A percentile compares a stretch with the other conserved stretches of the same genome.
Evolutionary conservation across 2,888 invertebrate genomes (phyloP).

Genomic region (Artemia sp.): DNA sequence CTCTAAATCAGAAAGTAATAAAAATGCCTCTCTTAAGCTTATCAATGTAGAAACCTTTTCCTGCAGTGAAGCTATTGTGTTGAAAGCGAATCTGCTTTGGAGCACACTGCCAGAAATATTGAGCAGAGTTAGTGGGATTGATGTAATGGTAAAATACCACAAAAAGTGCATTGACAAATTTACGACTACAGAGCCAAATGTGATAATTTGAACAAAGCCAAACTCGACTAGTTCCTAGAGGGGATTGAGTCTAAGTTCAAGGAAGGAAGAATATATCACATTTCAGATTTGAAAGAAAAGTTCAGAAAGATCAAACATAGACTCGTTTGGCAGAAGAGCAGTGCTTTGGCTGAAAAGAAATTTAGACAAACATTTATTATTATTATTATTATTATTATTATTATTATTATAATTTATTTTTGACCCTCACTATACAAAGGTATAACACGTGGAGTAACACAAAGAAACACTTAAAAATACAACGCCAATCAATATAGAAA

Average conservation of each 20-base stretch:
- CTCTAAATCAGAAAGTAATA: too few relatives aligned
- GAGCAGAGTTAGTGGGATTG: neutral
- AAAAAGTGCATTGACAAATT: neutral
- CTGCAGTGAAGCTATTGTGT: too few relatives aligned
- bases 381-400: too few relatives aligned
- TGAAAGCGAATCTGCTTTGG: neutral
- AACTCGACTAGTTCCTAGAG: neutral
- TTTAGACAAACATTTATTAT: too few relatives aligned
- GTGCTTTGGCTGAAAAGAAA: neutral
- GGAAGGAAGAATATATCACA: neutral
- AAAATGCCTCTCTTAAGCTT: too few relatives aligned
- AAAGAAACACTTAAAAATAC: too few relatives aligned
- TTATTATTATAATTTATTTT: too few relatives aligned
- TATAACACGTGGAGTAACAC: too few relatives aligned
- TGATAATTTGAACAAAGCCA: neutral
- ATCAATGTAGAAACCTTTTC: neutral
- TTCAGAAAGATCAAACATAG: neutral
- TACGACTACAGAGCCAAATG: neutral
- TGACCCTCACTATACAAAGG: too few relatives aligned
- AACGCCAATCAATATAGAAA: too few relatives aligned
- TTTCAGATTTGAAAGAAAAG: neutral
- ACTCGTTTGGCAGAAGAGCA: neutral
- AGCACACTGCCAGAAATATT: neutral
- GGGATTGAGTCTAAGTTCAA: too few relatives aligned
- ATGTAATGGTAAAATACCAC: neutral